Evolutionary conservation across 92 coral and sea anemone genomes (phyloP), one percentile per base, ranked within the genome.

Genomic region (Palythoa grandiflora): DNA sequence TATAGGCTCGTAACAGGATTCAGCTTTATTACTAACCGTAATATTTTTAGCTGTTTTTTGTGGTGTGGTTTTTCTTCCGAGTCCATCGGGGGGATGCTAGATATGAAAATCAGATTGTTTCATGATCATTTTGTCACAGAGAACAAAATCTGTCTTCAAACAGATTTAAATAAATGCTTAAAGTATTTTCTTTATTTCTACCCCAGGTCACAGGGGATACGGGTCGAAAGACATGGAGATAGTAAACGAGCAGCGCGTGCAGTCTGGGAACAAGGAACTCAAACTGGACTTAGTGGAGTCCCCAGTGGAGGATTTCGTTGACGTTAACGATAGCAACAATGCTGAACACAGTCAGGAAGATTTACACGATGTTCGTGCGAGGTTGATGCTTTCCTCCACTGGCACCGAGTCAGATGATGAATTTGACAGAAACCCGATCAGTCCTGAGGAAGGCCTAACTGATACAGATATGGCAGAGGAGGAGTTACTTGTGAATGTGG

Each of bases 131-230:
- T 19, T 73, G 55, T 38, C 13, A 12, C 12, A 21, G 7, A 37
- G 3, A 2, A 3, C 48, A 16, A 7, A 12, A 7, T 3, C 2
- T 14, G 9, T 17, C 9, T n/a, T 13, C 8, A 10, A 59, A 59
- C 9, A 59, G 66, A 44, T 44, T 2, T 44, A 8, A 44, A 44
- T 44, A 44, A 44, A 44, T 44, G 50, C 50, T 1, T 44, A 28
- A 28, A 28, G 0, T 68, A 21, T 70, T 70, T 35, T 9, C 2
- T 8, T 40, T 73, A 2, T 39, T 73, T 15, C 28, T 60, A 54
- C 55, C 37, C 77, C 77, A 97, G 99, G 99, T 66, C 99, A 97
- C 87, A 95, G 97, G 61, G 99, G 99, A 39, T 97, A 97, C 83
- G 99, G 99, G 19, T 97, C 99, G 7, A 78, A 71, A 37, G 91